Conservation (phyloP, 2,797 vertebrate genomes). For the Microctenopoma steveboyesi region DNA sequence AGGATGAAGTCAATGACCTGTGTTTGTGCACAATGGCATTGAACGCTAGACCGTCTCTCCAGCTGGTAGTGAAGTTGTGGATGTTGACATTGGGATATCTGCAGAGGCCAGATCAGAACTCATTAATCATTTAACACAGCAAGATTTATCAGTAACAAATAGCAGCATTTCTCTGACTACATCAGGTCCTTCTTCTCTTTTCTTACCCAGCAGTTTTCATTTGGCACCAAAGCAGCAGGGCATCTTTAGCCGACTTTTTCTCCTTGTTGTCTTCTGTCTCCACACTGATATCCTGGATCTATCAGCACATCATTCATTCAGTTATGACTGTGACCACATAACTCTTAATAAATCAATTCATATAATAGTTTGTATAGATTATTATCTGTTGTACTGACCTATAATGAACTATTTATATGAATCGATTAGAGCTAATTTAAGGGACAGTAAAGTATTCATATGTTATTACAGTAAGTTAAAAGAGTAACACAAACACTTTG, state of each 20-base stretch:
- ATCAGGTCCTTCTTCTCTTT: slow-evolving; percentile 6
- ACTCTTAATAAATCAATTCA: slow-evolving; percentile 14
- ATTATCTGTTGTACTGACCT: background rate
- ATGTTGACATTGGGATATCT: slow-evolving; percentile 96
- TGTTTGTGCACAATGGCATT: slow-evolving; percentile 96
- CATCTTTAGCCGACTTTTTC: slow-evolving; percentile 95
- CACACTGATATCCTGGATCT: slow-evolving; percentile 98
- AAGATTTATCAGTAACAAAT: slow-evolving; percentile 9
- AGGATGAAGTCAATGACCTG: slow-evolving; percentile 84
- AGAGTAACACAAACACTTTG: background rate
- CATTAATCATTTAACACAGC: slow-evolving; percentile 60
- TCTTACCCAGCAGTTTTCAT: slow-evolving; percentile 95
- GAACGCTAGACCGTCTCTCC: slow-evolving; percentile 95
- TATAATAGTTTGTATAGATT: background rate
- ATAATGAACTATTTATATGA: too few relatives aligned
- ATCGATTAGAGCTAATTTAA: background rate
- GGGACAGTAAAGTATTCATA: background rate
- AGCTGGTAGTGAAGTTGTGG: slow-evolving; percentile 97
- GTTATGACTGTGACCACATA: slow-evolving; percentile 2
- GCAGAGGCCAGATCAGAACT: slow-evolving; percentile 53
- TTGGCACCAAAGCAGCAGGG: slow-evolving; percentile 94
- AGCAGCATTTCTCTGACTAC: slow-evolving; percentile 8
- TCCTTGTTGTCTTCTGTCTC: slow-evolving; percentile 96
- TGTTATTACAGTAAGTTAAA: background rate
- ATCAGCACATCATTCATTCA: slow-evolving; percentile 29